Evolutionary conservation across 1,140 invertebrate species (phyloP), one percentile per base, ranked within the genome.

Genomic region (Chironomus striatipennis): DNA sequence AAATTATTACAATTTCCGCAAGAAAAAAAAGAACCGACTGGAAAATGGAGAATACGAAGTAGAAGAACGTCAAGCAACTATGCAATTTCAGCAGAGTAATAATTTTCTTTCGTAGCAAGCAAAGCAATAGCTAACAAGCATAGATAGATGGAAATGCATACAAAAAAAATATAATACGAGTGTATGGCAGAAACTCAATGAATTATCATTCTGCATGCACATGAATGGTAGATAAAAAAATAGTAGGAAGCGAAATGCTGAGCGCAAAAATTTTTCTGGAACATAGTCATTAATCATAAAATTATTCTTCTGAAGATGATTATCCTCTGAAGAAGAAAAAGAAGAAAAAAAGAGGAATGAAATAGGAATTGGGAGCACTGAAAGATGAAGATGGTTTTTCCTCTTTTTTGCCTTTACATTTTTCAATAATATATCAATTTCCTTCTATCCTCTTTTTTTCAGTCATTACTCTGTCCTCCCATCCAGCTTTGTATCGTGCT

Each of bases 281-380:
- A 57, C 47, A 57, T n/a, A 57, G 47, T 57, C 47, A 57, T 57
- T 57, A 57, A 57, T 57, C 47, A 57, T 57, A 57, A 57, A 57
- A 57, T 57, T 57, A 57, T 57, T 57, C 47, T 57, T 57, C 47
- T 57, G 47, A 57, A 57, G 47, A 57, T 57, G 47, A 57, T 57
- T 57, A 57, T 57, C 47, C 47, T 10, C n/a, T 47, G 9, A 4
- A 47, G 15, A 47, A 47, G n/a, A 57, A 5, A 15, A 57, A 47
- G 15, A 47, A 8, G 43, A 10, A 12, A 5, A 10, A 12, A 57
- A 12, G 43, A 47, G 43, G 47, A 15, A 57, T 15, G 12, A 57
- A n/a, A 15, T n/a, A 57, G 47, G 5, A 2, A 34, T 34, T 34
- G 24, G 24, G 5, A 34, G 24, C 24, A 34, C 24, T 34, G 24